Conservation (phyloP, 2,113 vertebrate genomes). For the Genyomyrus donnyi region DNA sequence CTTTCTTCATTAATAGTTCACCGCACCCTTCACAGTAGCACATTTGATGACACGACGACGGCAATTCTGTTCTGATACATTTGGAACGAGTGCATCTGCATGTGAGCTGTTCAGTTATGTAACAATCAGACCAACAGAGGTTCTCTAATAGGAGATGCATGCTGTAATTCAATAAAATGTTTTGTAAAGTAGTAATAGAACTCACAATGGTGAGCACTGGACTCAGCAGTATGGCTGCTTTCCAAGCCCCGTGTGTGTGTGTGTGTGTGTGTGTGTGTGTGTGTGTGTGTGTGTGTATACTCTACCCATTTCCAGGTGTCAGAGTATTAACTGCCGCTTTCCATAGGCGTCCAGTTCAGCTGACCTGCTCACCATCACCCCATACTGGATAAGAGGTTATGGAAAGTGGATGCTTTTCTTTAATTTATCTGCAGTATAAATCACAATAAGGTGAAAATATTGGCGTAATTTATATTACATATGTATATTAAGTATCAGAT, state of each 20-base stretch:
- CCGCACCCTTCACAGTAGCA: not conserved
- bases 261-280: not conserved
- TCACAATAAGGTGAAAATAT: not conserved
- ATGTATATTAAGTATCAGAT: not conserved
- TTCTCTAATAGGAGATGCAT: not conserved
- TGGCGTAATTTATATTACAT: not conserved
- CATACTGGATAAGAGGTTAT: not conserved
- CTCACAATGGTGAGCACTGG: not conserved
- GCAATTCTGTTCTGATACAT: not conserved
- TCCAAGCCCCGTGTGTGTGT: not conserved
- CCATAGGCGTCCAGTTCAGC: not conserved
- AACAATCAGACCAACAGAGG: not conserved
- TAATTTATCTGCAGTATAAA: not conserved
- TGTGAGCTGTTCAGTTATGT: not conserved
- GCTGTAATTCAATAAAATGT: not conserved
- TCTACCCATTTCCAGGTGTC: not conserved
- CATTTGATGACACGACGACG: not conserved
- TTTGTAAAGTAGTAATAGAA: not conserved
- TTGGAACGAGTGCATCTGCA: not conserved
- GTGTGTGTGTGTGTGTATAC: not conserved
- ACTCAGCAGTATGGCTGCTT: not conserved
- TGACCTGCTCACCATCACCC: not conserved
- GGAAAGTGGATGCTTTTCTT: not conserved
- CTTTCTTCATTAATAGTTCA: not conserved
- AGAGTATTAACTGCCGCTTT: not conserved